Evolutionary conservation across 2,797 vertebrate genomes (phyloP).

Genomic region (Neosilurus mollespiculum): DNA sequence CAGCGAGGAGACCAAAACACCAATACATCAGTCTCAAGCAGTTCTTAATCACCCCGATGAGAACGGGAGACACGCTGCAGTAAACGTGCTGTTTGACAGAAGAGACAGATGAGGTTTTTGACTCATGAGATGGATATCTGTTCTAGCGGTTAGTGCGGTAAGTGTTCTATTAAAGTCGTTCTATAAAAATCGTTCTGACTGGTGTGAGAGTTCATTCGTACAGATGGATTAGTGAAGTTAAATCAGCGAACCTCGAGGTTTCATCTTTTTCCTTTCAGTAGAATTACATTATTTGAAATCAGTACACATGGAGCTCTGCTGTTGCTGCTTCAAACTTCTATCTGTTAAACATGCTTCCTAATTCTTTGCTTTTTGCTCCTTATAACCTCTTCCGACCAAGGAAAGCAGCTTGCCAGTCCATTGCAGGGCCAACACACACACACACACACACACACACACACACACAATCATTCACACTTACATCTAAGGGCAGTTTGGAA

Average conservation of each 20-base stretch:
- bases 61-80: constrained; percentile 46
- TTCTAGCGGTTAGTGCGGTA: background rate
- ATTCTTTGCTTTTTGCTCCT: constrained; percentile 2
- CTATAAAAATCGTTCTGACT: constrained; percentile 23
- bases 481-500: too few relatives aligned
- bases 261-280: constrained; percentile 27
- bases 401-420: too few relatives aligned
- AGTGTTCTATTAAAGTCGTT: background rate
- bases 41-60: constrained; percentile 22
- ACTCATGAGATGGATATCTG: constrained; percentile 26
- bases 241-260: constrained; percentile 25
- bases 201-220: background rate
- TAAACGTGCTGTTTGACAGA: constrained; percentile 30
- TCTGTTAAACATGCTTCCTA: constrained; percentile 10
- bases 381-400: too few relatives aligned
- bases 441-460: too few relatives aligned
- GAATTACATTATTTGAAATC: constrained; percentile 28
- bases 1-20: background rate
- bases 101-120: constrained; percentile 28
- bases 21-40: constrained; percentile 30
- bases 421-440: too few relatives aligned
- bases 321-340: background rate
- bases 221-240: constrained; percentile 6
- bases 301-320: constrained; percentile 1
- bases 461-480: too few relatives aligned